Percentiles rank a stretch among this genome's conserved stretches.
These are phyloP conservation scores for Dermolepida albohirtum DNA, from an alignment of 2,888 invertebrate genomes.

Conservation along the genomic window DNA sequence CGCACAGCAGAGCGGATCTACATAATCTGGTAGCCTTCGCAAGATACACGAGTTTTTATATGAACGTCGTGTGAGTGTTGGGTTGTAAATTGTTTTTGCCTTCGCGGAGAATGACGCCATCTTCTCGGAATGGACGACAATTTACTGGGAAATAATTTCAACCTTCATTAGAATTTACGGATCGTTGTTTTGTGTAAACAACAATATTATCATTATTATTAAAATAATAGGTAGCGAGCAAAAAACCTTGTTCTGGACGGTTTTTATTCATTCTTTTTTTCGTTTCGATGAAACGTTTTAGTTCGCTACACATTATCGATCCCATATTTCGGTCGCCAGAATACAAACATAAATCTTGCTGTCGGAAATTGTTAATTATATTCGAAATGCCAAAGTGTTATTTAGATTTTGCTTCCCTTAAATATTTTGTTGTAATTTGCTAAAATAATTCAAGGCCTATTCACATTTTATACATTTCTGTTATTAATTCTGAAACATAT, in stretches of 20 bases:
- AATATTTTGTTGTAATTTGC: no score
- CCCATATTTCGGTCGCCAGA: conserved; percentile 30
- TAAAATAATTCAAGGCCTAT: no score
- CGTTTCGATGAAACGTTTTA: conserved; percentile 9
- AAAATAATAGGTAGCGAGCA: conserved; percentile 25
- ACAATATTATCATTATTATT: conserved; percentile 33
- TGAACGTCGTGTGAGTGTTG: conserved; percentile 20
- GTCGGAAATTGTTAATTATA: not conserved
- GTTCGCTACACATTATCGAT: conserved; percentile 19
- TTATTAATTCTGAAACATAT: no score
- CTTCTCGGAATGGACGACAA: conserved; percentile 38
- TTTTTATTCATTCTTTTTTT: conserved; percentile 2
- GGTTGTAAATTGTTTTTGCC: conserved; percentile 39
- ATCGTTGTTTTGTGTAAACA: conserved; percentile 31
- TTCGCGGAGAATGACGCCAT: conserved; percentile 39
- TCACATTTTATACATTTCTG: no score
- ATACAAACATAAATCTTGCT: conserved; percentile 21
- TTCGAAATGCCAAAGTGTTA: not conserved
- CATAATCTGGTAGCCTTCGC: conserved; percentile 33
- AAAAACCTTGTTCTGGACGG: not conserved
- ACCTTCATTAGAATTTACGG: conserved; percentile 39
- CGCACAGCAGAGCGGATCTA: conserved; percentile 27
- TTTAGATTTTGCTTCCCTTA: not conserved
- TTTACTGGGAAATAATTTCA: conserved; percentile 39
- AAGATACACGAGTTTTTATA: conserved; percentile 19